A percentile compares a stretch with the other conserved stretches of the same genome.
phyloP scores from a whole-genome alignment of 1,140 invertebrate species.

The Gonatopus flavifemur region DNA sequence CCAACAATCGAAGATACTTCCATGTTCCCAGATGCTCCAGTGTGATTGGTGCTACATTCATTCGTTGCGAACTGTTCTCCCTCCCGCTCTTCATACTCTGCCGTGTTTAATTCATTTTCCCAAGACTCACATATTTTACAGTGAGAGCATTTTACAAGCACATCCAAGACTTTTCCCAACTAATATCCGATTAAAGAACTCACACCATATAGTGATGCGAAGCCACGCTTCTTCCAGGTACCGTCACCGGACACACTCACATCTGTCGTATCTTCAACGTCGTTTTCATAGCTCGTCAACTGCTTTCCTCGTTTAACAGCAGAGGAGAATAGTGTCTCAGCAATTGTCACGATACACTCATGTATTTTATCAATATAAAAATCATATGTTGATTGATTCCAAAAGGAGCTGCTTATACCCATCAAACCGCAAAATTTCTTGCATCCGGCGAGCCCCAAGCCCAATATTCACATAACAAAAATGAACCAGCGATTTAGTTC shows the following conservation, averaged over 20 bases:
- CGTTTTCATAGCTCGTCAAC: slow-evolving; percentile 8
- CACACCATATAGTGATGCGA: slow-evolving; percentile 9
- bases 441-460: slow-evolving; percentile 31
- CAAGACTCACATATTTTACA: slow-evolving; percentile 14
- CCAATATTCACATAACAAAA: slow-evolving; percentile 32
- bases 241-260: slow-evolving; percentile 16
- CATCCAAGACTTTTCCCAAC: slow-evolving; percentile 17
- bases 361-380: slow-evolving; percentile 17
- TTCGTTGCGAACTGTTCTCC: slow-evolving; percentile 12
- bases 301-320: slow-evolving; percentile 13
- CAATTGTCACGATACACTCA: slow-evolving; percentile 8
- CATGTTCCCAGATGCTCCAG: slow-evolving; percentile 17
- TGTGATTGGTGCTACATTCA: slow-evolving; percentile 15
- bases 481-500: slow-evolving; percentile 31
- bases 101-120: slow-evolving; percentile 11
- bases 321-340: slow-evolving; percentile 6
- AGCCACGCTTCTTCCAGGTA: slow-evolving; percentile 19
- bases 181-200: slow-evolving; percentile 10
- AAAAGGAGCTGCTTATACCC: slow-evolving; percentile 23
- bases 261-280: slow-evolving; percentile 10
- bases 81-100: slow-evolving; percentile 14
- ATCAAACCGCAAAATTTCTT: slow-evolving; percentile 35
- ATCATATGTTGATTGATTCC: slow-evolving; percentile 12
- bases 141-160: slow-evolving; percentile 7
- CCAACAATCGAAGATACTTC: slow-evolving; percentile 6